Conservation (phyloP, 2,888 invertebrate genomes). For the Calliopum simillimum region DNA sequence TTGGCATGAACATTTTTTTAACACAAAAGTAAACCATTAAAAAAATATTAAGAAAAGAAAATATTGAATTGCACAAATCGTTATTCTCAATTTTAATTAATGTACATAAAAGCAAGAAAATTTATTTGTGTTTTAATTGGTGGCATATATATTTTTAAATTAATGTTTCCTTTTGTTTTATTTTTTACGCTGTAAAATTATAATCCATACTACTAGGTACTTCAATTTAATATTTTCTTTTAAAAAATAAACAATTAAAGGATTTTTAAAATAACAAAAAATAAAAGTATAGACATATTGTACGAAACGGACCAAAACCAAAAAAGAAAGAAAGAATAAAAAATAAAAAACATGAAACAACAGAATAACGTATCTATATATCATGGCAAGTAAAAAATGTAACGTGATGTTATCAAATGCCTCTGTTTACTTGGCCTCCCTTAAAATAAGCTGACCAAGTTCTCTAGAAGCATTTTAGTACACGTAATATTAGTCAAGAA, state of each 20-base stretch:
- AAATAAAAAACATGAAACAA: slow-evolving; percentile 35
- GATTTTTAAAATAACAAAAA: slow-evolving; percentile 44
- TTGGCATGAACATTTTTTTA: neutral
- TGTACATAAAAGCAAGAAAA: slow-evolving; percentile 55
- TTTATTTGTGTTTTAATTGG: slow-evolving; percentile 23
- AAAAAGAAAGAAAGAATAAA: slow-evolving; percentile 24
- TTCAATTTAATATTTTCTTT: slow-evolving; percentile 56
- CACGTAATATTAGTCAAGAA: too few relatives aligned
- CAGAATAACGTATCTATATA: slow-evolving; percentile 27
- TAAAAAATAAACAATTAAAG: slow-evolving; percentile 25
- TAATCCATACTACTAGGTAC: slow-evolving; percentile 22
- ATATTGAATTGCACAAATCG: slow-evolving; percentile 66
- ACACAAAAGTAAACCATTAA: neutral
- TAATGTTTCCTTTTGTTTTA: slow-evolving; percentile 43
- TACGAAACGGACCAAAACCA: slow-evolving; percentile 36
- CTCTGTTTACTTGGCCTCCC: too few relatives aligned
- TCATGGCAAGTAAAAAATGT: slow-evolving; percentile 42
- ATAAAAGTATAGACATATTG: slow-evolving; percentile 45
- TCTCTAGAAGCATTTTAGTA: too few relatives aligned
- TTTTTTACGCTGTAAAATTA: slow-evolving; percentile 11
- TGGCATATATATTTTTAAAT: neutral
- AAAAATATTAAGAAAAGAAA: slow-evolving; percentile 51
- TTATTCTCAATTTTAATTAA: slow-evolving; percentile 66
- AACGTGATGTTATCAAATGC: neutral
- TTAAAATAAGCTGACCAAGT: too few relatives aligned